phyloP scores from a whole-genome alignment of 1,140 invertebrate species.

The silkworm (Bombyx mori) region ASM3026992v2 NC_085119.1:6900001-6900500 shows the following conservation, averaged over 20 bases:
- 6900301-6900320: slow-evolving; percentile 58
- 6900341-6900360: slow-evolving; percentile 40
- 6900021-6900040: too few relatives aligned
- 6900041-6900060: too few relatives aligned
- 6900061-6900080: too few relatives aligned
- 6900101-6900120: too few relatives aligned
- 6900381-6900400: slow-evolving; percentile 22
- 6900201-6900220: slow-evolving; percentile 70
- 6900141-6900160: slow-evolving; percentile 9
- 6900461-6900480: too few relatives aligned
- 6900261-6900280: slow-evolving; percentile 70
- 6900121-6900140: not conserved
- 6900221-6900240: slow-evolving; percentile 72
- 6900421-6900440: slow-evolving; percentile 29
- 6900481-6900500: too few relatives aligned
- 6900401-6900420: slow-evolving; percentile 5
- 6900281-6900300: slow-evolving; percentile 67
- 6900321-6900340: slow-evolving; percentile 35
- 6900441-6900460: slow-evolving; percentile 8
- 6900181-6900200: slow-evolving; percentile 55
- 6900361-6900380: slow-evolving; percentile 40
- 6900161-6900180: slow-evolving; percentile 26
- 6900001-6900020: too few relatives aligned
- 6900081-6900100: too few relatives aligned
- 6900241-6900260: slow-evolving; percentile 69